Base-by-base conservation (phyloP, 1,140 invertebrate species). In the Vollenhovia emeryi region DNA sequence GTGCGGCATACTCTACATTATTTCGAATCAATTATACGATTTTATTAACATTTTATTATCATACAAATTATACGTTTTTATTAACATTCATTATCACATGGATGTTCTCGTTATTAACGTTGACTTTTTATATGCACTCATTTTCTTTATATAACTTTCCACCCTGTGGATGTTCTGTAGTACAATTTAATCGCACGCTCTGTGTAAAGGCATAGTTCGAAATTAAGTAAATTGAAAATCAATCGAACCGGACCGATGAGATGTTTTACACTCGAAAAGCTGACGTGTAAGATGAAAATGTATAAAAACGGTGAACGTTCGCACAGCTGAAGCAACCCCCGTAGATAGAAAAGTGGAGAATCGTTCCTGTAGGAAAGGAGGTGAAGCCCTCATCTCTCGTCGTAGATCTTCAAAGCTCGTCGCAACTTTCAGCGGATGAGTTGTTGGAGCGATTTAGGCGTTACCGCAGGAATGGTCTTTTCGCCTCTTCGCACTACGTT, bases 401-500 rank as follows among this genome's bases (percentile, higher is more conserved):
- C 91, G 91, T 92, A 93, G 91, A 94, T 94, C 93, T 94, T 91
- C 83, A 91, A 93, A 93, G 92, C 91, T 93, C 90, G 91, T 92
- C 92, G 90, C 94, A 93, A 94, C 92, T 94, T 94, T 93, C 92
- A 93, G 89, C 92, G 91, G 92, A 95, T 95, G 93, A 94, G 92
- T 95, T 95, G 94, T 94, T 93, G 92, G 89, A 91, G 92, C 93
- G 93, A 94, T 94, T 94, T 94, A 94, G 92, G 92, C 92, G 92
- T 90, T 92, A 91, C 91, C 91, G 83, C 90, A 87, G 84, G 89
- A 93, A 94, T 92, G 90, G 91, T 93, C 91, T 91, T 91, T 93
- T 91, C 87, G 87, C 89, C 84, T 87, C 89, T 86, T 88, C 82
- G 85, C 89, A 62, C 62, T 84, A 13, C 50, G 48, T 69, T 85